A percentile compares a stretch with the other conserved stretches of the same genome.
Evolutionary conservation across 2,888 invertebrate genomes (phyloP).

Genomic region (Baccha elongata): DNA sequence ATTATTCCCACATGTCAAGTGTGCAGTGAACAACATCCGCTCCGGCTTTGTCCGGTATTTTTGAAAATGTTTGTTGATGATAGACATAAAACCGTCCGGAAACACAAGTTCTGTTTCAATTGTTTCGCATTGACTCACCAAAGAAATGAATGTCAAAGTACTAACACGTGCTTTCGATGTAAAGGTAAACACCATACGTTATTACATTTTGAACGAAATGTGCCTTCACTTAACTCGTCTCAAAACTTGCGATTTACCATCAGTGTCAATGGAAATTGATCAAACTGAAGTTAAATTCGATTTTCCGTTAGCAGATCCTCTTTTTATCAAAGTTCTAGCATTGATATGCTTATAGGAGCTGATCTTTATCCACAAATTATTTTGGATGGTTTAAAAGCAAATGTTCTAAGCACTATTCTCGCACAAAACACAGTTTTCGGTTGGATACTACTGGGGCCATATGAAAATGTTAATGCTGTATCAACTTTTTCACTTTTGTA

Average conservation of each 20-base stretch:
- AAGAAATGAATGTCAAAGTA: background rate
- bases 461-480: background rate
- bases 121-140: slow-evolving; percentile 12
- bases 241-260: slow-evolving; percentile 1
- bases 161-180: background rate
- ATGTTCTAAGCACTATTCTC: slow-evolving; percentile 1
- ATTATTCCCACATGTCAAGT: background rate
- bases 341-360: too few relatives aligned
- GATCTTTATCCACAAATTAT: too few relatives aligned
- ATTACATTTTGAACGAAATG: background rate
- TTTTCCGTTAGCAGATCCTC: too few relatives aligned
- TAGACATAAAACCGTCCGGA: background rate
- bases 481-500: background rate
- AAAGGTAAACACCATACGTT: background rate
- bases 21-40: slow-evolving; percentile 4
- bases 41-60: slow-evolving; percentile 1
- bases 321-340: too few relatives aligned
- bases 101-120: slow-evolving; percentile 5
- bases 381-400: background rate
- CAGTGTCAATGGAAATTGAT: too few relatives aligned
- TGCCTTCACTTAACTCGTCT: background rate
- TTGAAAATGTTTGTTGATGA: slow-evolving; percentile 2
- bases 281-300: too few relatives aligned
- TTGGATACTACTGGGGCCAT: background rate
- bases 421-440: background rate